Percentiles rank a stretch among this genome's conserved stretches.
These are phyloP conservation scores for Anabas testudineus DNA, from an alignment of 2,797 vertebrate species.

Conservation along the genomic window DNA sequence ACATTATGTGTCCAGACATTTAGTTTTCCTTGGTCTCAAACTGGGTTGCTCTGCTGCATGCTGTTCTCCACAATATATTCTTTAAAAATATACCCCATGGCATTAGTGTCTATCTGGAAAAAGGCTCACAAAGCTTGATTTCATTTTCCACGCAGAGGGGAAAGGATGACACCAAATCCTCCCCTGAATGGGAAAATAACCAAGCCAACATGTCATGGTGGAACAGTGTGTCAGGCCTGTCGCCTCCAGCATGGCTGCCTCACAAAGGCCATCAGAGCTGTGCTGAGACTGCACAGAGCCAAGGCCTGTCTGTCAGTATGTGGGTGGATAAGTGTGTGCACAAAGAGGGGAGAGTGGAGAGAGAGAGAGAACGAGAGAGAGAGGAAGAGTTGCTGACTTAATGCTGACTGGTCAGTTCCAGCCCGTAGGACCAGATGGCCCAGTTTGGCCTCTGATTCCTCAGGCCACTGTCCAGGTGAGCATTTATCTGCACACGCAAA, in stretches of 20 bases:
- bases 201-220: slow-evolving; percentile 68
- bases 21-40: slow-evolving; percentile 1
- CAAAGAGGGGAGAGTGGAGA: background rate
- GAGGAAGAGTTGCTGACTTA: slow-evolving; percentile 41
- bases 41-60: slow-evolving; percentile 25
- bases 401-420: slow-evolving; percentile 74
- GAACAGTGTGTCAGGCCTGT: slow-evolving; percentile 53
- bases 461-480: slow-evolving; percentile 60
- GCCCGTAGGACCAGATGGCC: slow-evolving; percentile 72
- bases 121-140: slow-evolving; percentile 51
- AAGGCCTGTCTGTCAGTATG: slow-evolving; percentile 59
- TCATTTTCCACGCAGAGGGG: slow-evolving; percentile 54
- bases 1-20: slow-evolving; percentile 7
- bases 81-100: slow-evolving; percentile 40
- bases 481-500: slow-evolving; percentile 22
- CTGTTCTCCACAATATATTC: slow-evolving; percentile 29
- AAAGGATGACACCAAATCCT: slow-evolving; percentile 61
- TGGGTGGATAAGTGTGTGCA: slow-evolving; percentile 56
- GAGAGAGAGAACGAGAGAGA: background rate
- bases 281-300: slow-evolving; percentile 55
- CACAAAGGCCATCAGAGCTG: slow-evolving; percentile 72
- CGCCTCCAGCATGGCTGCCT: slow-evolving; percentile 72
- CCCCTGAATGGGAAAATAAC: slow-evolving; percentile 64
- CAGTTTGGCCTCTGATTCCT: slow-evolving; percentile 67
- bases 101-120: slow-evolving; percentile 36